Conservation (phyloP, 2,113 vertebrate species). For the Larimichthys polyactis region DNA sequence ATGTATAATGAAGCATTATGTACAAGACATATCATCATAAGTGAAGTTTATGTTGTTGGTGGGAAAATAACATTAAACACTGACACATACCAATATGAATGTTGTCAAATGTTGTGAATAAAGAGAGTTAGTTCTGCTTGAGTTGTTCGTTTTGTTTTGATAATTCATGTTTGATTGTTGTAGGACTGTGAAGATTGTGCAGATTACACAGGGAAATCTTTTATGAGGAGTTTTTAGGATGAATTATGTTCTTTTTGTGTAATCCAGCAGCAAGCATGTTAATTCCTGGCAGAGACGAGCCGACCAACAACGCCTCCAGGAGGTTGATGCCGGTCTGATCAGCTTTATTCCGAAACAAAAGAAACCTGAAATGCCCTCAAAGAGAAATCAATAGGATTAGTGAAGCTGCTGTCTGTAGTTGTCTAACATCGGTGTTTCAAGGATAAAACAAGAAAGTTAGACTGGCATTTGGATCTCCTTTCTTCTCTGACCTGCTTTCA, state of each 20-base stretch:
- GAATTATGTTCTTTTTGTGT: background rate
- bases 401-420: constrained; percentile 12
- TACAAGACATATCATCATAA: no score
- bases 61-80: background rate
- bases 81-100: background rate
- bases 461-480: background rate
- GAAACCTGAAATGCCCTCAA: constrained; percentile 16
- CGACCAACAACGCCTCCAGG: constrained; percentile 3
- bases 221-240: background rate
- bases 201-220: background rate
- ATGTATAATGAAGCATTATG: no score
- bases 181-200: background rate
- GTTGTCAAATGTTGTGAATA: background rate
- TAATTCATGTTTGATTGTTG: background rate
- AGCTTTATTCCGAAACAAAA: constrained; percentile 44
- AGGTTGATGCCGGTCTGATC: constrained; percentile 19
- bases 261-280: constrained; percentile 27
- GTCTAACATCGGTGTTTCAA: constrained; percentile 28
- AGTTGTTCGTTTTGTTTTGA: background rate
- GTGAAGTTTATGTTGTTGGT: background rate
- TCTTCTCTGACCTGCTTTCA: constrained; percentile 9
- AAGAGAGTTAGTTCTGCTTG: background rate
- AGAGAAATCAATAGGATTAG: constrained; percentile 27
- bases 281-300: constrained; percentile 11
- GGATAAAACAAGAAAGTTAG: constrained; percentile 20